A percentile compares a stretch with the other conserved stretches of the same genome.
These are phyloP conservation scores for Protaetia brevitarsis DNA, from an alignment of 1,140 invertebrate species.

Conservation along the genomic window DNA sequence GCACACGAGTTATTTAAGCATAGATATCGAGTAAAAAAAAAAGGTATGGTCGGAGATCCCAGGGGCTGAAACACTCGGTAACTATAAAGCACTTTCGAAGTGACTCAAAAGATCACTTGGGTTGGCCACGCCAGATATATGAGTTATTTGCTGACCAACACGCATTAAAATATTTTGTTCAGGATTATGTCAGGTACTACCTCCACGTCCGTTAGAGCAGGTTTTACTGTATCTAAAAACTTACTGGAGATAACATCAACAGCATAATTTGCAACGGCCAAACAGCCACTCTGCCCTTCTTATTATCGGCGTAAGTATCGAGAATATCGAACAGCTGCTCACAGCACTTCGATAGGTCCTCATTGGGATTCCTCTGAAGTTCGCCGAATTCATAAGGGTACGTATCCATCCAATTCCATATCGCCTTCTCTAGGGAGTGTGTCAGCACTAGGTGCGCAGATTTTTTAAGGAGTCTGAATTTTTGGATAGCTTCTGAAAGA, in stretches of 20 bases:
- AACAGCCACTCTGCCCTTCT: conserved; percentile 81
- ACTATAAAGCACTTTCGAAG: no score
- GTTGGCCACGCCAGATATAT: no score
- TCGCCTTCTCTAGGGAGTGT: conserved; percentile 87
- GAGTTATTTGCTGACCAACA: no score
- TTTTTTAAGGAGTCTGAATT: conserved; percentile 86
- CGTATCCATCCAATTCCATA: conserved; percentile 99
- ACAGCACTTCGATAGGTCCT: conserved; percentile 89
- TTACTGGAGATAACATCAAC: conserved; percentile 86
- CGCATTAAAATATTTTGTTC: no score
- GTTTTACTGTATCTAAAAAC: no score
- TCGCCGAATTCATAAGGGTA: conserved; percentile 93
- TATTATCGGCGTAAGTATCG: conserved; percentile 87
- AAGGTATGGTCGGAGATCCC: no score
- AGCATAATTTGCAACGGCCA: conserved; percentile 97
- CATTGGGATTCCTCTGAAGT: conserved; percentile 82
- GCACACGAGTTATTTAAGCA: no score
- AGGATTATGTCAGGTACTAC: no score
- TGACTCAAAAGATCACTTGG: no score
- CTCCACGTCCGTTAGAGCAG: no score
- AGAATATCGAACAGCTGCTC: conserved; percentile 92
- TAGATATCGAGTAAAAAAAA: no score
- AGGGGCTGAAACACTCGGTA: no score
- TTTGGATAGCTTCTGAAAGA: conserved; percentile 78
- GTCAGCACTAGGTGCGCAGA: conserved; percentile 83